Evolutionary conservation across 2,113 vertebrate species (phyloP), one percentile per base, ranked within the genome.

Genomic region (Ranitomeya variabilis): DNA sequence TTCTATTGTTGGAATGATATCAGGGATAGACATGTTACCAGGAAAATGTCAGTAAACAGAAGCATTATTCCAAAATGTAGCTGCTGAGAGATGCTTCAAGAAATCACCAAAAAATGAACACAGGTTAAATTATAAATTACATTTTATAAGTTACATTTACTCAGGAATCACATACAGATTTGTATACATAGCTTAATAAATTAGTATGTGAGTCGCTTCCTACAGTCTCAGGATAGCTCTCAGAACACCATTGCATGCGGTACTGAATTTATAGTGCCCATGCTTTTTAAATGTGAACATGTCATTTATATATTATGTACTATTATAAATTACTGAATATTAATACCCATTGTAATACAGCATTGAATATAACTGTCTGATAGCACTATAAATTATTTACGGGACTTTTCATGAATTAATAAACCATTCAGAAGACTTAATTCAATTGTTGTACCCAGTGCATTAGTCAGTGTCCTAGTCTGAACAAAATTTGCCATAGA

Each of bases 391-490:
- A 59, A 80, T 80, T n/a, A 31, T 57, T 60, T 55, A 21, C n/a
- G 10, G 21, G n/a, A 31, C 55, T 31, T 80, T 23, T 8, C 60
- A 31, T 59, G 55, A 57, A 59, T 60, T 80, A 80, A 80, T 59
- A 31, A 80, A 55, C n/a, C 78, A 80, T 80, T 6, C 31, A 26
- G n/a, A 23, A 16, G 55, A 26, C 15, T 60, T 57, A 80, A 80
- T 59, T 80, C 18, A 60, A 31, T 80, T 80, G n/a, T 80, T 80
- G 54, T 7, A 59, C 78, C n/a, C n/a, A 80, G n/a, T 18, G 23
- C 78, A 80, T 80, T 80, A 80, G n/a, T 80, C 78, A 78, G 51
- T 54, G 76, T 78, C 76, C 18, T 59, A 80, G 54, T 26, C 57
- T 18, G 55, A 60, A 81, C 52, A 62, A 37, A 60, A 81, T 62